Conservation (phyloP, 2,797 vertebrate species). For the Gymnoscopelus microlampas region DNA sequence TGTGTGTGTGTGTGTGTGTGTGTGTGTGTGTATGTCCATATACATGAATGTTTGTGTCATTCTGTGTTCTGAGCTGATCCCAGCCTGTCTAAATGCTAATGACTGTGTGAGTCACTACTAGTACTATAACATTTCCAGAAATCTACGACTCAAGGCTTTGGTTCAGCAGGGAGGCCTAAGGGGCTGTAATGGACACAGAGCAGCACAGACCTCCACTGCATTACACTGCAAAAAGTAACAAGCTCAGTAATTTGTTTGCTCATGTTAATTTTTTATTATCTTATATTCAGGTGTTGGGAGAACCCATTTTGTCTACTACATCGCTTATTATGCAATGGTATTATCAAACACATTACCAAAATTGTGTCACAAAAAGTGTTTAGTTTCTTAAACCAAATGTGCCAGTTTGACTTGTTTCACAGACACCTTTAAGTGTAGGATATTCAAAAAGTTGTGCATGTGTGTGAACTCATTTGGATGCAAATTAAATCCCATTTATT, state of each 20-base stretch:
- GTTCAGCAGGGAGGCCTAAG: conserved; percentile 39
- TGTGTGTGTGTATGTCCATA: conserved; percentile 26
- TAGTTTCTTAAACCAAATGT: too few species aligned
- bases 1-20: conserved; percentile 4
- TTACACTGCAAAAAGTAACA: conserved; percentile 24
- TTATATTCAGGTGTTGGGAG: not conserved
- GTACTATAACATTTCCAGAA: conserved; percentile 24
- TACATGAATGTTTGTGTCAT: conserved; percentile 3
- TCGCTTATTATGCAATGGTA: too few species aligned
- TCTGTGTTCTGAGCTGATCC: conserved; percentile 49
- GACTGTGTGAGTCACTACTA: conserved; percentile 31
- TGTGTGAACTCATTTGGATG: too few species aligned
- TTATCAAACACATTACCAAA: too few species aligned
- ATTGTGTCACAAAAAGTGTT: too few species aligned
- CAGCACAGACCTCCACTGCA: conserved; percentile 12
- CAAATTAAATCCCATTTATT: too few species aligned
- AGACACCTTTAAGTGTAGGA: too few species aligned
- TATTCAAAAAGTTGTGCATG: too few species aligned
- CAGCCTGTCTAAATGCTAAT: conserved; percentile 79
- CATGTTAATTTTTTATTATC: not conserved
- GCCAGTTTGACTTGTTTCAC: too few species aligned
- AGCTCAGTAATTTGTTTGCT: conserved; percentile 13
- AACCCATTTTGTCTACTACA: too few species aligned
- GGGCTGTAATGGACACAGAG: conserved; percentile 22
- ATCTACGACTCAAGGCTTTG: conserved; percentile 27